These are phyloP conservation scores for Lepidothrix coronata DNA, from an alignment of 2,113 vertebrate genomes.

Conservation along the genomic window DNA sequence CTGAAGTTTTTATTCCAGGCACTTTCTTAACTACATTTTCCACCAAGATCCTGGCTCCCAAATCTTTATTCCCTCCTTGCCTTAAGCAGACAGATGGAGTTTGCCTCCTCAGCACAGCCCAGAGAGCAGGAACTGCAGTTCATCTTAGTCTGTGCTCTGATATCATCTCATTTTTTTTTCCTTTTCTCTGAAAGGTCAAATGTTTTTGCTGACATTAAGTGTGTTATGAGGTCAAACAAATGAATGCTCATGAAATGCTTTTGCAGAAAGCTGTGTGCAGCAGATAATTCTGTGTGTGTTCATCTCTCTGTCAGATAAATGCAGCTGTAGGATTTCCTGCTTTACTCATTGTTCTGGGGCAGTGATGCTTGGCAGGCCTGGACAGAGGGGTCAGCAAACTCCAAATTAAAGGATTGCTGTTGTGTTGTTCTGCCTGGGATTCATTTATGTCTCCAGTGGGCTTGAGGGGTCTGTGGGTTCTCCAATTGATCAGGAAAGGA, in stretches of 20 bases:
- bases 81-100: background rate
- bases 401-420: background rate
- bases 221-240: constrained; percentile 15
- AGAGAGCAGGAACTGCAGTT: background rate
- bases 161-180: background rate
- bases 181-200: background rate
- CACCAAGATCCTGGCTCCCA: background rate
- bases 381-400: background rate
- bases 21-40: background rate
- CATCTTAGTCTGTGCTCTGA: background rate
- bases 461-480: background rate
- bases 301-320: background rate
- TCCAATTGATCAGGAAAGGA: background rate
- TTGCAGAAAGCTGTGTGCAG: background rate
- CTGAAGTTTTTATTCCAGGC: background rate
- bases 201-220: background rate
- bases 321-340: background rate
- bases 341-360: background rate
- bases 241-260: background rate
- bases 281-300: background rate
- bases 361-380: background rate
- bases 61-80: background rate
- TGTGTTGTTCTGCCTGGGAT: background rate
- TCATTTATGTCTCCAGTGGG: background rate
- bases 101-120: background rate